A percentile compares a stretch with the other conserved stretches of the same genome.
Evolutionary conservation across 1,140 invertebrate genomes (phyloP).

Genomic region (Argopecten irradians): DNA sequence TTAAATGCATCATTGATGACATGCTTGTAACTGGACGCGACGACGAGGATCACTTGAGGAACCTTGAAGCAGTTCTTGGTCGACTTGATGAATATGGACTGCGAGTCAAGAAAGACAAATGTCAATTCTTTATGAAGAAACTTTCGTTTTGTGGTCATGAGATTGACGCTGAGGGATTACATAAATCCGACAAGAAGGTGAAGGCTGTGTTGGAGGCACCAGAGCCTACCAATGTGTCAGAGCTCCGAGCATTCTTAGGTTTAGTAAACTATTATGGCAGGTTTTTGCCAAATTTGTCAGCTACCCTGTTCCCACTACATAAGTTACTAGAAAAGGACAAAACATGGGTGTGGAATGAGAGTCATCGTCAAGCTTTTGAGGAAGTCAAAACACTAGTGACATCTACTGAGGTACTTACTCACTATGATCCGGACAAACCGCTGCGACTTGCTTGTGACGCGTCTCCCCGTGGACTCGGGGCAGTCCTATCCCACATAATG

Average conservation of each 20-base stretch:
- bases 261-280: constrained; percentile 50
- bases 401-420: constrained; percentile 54
- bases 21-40: constrained; percentile 45
- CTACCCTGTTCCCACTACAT: constrained; percentile 34
- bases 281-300: constrained; percentile 41
- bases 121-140: constrained; percentile 44
- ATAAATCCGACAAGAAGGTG: constrained; percentile 44
- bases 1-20: constrained; percentile 46
- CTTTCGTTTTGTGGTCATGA: constrained; percentile 48
- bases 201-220: constrained; percentile 41
- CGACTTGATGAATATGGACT: constrained; percentile 43
- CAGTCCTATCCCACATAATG: constrained; percentile 76
- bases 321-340: constrained; percentile 42
- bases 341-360: constrained; percentile 44
- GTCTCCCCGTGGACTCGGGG: constrained; percentile 77
- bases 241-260: constrained; percentile 47
- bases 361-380: constrained; percentile 47
- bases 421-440: constrained; percentile 63
- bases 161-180: constrained; percentile 39
- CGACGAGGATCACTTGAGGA: constrained; percentile 44
- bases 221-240: constrained; percentile 36
- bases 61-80: constrained; percentile 54
- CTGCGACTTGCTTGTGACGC: constrained; percentile 77
- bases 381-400: constrained; percentile 28
- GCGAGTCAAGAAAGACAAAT: constrained; percentile 42